Evolutionary conservation across 1,140 invertebrate species (phyloP).

Genomic region (Zaprionus lachaisei): DNA sequence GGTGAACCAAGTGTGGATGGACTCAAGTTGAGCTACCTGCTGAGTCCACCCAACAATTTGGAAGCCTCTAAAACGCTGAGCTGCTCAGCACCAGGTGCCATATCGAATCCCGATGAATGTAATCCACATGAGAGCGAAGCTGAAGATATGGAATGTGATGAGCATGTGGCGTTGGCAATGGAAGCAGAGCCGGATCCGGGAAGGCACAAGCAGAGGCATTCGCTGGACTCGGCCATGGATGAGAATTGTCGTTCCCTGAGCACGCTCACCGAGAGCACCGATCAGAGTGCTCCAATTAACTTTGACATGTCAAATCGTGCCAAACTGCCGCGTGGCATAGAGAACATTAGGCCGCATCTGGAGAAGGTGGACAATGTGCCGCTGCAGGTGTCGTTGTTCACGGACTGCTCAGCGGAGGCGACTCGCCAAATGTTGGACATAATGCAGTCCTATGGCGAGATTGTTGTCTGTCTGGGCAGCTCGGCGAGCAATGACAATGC

Average conservation of each 20-base stretch:
- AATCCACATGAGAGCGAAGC: constrained; percentile 32
- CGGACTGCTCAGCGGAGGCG: constrained; percentile 95
- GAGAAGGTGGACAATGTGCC: constrained; percentile 98
- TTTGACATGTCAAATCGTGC: constrained; percentile 97
- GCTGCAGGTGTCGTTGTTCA: constrained; percentile 97
- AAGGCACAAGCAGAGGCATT: constrained; percentile 63
- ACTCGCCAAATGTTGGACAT: constrained; percentile 96
- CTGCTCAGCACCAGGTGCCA: constrained; percentile 93
- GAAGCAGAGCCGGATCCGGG: constrained; percentile 42
- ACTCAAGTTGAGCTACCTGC: constrained; percentile 65
- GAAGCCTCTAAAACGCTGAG: constrained; percentile 90
- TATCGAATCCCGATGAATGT: constrained; percentile 89
- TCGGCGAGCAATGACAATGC: constrained; percentile 95
- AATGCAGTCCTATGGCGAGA: constrained; percentile 98
- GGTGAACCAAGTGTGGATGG: constrained; percentile 49
- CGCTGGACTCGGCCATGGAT: constrained; percentile 86
- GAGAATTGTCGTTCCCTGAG: constrained; percentile 91
- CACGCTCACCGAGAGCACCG: constrained; percentile 93
- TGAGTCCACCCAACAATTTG: constrained; percentile 85
- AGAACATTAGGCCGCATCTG: constrained; percentile 98
- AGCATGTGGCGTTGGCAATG: constrained; percentile 14
- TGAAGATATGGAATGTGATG: constrained; percentile 9
- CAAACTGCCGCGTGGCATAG: constrained; percentile 97
- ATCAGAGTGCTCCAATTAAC: constrained; percentile 94
- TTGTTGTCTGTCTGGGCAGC: constrained; percentile 94